Conservation (phyloP, 35 echinoderm and acorn worm species). For the Lytechinus pictus region DNA sequence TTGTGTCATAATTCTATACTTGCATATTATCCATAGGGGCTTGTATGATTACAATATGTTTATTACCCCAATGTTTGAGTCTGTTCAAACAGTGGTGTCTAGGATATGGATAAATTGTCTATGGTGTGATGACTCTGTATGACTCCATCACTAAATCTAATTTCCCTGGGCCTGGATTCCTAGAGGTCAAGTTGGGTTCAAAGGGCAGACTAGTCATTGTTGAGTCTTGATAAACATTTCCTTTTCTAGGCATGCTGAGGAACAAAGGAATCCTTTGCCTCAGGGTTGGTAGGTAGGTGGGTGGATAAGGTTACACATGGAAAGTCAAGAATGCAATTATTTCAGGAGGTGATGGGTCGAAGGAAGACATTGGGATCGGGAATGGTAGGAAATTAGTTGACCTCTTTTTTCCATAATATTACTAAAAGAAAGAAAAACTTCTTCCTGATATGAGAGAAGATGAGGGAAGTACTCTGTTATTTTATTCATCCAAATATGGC, state of each 20-base stretch:
- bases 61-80: background rate
- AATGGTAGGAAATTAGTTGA: no score
- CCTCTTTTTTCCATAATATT: no score
- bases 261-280: background rate
- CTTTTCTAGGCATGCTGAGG: background rate
- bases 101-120: background rate
- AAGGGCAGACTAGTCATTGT: constrained; percentile 6
- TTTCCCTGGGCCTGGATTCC: background rate
- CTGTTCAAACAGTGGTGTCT: background rate
- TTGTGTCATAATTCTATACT: background rate
- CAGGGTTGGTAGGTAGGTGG: background rate
- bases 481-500: no score
- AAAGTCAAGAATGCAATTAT: no score
- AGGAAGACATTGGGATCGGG: no score
- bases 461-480: no score
- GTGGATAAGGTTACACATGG: background rate
- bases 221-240: background rate
- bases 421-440: no score
- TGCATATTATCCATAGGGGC: background rate
- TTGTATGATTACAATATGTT: background rate
- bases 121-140: background rate
- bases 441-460: no score
- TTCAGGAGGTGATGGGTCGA: no score
- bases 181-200: background rate
- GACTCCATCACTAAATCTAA: background rate